Evolutionary conservation across 1,140 invertebrate genomes (phyloP).

Genomic region (Calephelis nemesis): DNA sequence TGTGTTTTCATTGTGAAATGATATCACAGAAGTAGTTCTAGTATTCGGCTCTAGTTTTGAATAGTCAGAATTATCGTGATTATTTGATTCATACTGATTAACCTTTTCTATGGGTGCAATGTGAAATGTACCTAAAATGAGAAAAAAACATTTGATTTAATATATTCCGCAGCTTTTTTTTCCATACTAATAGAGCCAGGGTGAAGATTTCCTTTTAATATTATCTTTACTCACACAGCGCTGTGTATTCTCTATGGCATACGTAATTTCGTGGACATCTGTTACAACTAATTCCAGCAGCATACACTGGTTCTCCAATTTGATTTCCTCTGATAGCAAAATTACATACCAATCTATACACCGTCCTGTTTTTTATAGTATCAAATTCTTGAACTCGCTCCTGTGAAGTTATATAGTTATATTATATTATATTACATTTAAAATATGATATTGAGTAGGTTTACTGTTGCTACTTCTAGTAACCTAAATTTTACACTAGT

Average conservation of each 20-base stretch:
- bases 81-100: neutral
- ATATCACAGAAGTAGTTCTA: neutral
- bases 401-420: conserved; percentile 17
- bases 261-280: conserved; percentile 43
- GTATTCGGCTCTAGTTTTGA: neutral
- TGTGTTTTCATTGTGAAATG: conserved; percentile 8
- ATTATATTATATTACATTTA: too few relatives aligned
- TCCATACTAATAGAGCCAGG: neutral
- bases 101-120: neutral
- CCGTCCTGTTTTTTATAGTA: conserved; percentile 18
- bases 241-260: conserved; percentile 44
- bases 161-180: neutral
- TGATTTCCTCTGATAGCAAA: conserved; percentile 69
- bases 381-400: conserved; percentile 5
- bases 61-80: neutral
- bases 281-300: conserved; percentile 51
- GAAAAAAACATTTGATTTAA: neutral
- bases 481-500: too few relatives aligned
- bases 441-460: too few relatives aligned
- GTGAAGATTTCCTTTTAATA: neutral
- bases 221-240: conserved; percentile 47
- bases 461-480: too few relatives aligned
- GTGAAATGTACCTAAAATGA: neutral
- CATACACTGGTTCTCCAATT: conserved; percentile 59
- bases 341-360: conserved; percentile 69